A percentile compares a stretch with the other conserved stretches of the same genome.
Evolutionary conservation across 2,113 vertebrate species (phyloP).

Genomic region (Addax nasomaculatus): DNA sequence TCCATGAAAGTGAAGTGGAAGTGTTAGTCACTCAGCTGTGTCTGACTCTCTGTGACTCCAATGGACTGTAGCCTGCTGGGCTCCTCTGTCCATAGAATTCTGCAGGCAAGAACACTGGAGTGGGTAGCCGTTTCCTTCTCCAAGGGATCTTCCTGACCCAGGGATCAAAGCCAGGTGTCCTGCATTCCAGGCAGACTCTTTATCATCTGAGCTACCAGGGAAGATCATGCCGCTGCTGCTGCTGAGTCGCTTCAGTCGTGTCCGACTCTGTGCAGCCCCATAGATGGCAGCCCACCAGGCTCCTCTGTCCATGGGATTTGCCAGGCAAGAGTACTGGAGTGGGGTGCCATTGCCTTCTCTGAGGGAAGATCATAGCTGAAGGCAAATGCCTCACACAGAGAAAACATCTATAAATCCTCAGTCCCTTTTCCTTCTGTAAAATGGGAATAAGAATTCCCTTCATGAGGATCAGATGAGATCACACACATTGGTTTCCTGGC

Average conservation of each 20-base stretch:
- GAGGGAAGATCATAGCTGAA: background rate
- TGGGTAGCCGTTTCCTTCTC: background rate
- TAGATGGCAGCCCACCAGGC: no score
- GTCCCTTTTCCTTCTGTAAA: background rate
- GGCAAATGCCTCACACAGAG: background rate
- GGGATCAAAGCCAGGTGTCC: background rate
- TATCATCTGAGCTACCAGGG: background rate
- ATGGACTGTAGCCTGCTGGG: background rate
- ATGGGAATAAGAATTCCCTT: background rate
- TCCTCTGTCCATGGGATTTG: no score
- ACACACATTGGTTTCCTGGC: background rate
- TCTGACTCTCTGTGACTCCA: background rate
- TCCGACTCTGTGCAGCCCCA: no score
- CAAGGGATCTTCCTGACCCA: background rate
- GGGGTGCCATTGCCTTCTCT: no score
- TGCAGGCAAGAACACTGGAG: background rate
- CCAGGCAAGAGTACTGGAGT: no score
- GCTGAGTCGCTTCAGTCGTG: no score
- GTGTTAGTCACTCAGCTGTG: background rate
- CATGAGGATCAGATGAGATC: background rate
- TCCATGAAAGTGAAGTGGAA: background rate
- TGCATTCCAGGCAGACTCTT: background rate
- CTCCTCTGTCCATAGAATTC: background rate
- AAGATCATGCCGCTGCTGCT: background rate
- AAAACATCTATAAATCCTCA: background rate